phyloP scores from a whole-genome alignment of 1,140 invertebrate species.

The Pogonognathellus flavescens region DNA sequence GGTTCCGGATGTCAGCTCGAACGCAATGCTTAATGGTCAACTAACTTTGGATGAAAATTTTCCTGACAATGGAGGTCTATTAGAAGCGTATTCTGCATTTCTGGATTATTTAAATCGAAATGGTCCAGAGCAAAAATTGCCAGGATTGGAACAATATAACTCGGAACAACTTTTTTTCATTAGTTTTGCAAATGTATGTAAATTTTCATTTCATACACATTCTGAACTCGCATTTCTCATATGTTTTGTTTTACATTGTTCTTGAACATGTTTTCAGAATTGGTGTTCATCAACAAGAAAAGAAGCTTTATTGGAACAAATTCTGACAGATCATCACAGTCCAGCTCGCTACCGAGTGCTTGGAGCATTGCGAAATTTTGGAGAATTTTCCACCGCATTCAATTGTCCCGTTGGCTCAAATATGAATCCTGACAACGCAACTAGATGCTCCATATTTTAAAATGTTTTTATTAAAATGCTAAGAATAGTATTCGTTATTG shows the following conservation, averaged over 20 bases:
- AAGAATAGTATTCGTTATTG: not conserved
- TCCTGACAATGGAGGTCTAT: conserved; percentile 78
- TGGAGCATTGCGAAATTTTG: conserved; percentile 74
- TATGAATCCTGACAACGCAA: conserved; percentile 72
- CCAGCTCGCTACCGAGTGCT: conserved; percentile 72
- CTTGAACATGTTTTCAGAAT: conserved; percentile 66
- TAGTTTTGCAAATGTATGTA: conserved; percentile 72
- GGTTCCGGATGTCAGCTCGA: conserved; percentile 18
- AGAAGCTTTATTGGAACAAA: conserved; percentile 66
- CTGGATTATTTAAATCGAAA: conserved; percentile 78
- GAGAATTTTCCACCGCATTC: conserved; percentile 74
- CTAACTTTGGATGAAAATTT: conserved; percentile 61
- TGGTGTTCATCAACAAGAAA: conserved; percentile 67
- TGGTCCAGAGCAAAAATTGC: conserved; percentile 77
- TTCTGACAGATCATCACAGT: conserved; percentile 65
- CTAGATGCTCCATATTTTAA: conserved; percentile 53
- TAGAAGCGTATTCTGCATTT: conserved; percentile 87
- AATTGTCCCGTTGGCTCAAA: conserved; percentile 71
- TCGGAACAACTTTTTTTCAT: conserved; percentile 77
- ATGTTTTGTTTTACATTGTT: too few relatives aligned
- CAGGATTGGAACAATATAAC: conserved; percentile 75
- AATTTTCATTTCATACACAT: too few relatives aligned
- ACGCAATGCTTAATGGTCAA: conserved; percentile 48
- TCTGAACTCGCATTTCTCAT: not conserved
- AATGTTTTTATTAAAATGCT: conserved; percentile 3